Percentiles rank a stretch among this genome's conserved stretches.
Conservation (phyloP, 2,797 vertebrate species). For the Amphiprion clarkii region DNA sequence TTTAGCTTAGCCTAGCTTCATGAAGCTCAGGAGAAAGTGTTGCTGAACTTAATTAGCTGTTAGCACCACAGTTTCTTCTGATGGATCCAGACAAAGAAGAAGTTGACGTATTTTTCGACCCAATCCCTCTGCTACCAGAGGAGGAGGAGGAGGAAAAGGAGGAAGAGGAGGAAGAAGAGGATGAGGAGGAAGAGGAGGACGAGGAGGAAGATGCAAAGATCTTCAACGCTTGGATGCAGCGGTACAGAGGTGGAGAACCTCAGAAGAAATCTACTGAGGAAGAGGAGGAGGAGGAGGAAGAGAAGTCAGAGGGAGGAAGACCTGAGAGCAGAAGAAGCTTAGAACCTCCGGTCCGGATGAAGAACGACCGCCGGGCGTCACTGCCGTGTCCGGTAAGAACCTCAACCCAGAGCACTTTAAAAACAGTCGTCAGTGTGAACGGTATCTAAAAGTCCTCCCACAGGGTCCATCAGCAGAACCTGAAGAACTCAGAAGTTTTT, state of each 20-base stretch:
- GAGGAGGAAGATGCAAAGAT: conserved; percentile 90
- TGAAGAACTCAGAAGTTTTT: too few relatives aligned
- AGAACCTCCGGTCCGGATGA: conserved; percentile 50
- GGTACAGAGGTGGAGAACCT: conserved; percentile 83
- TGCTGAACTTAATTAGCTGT: neutral
- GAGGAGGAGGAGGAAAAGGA: conserved; percentile 42
- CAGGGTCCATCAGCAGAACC: too few relatives aligned
- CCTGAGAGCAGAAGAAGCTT: conserved; percentile 65
- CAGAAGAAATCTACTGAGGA: conserved; percentile 51
- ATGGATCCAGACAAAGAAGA: conserved; percentile 69
- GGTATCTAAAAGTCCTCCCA: too few relatives aligned
- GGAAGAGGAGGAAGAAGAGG: conserved; percentile 81
- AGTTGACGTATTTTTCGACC: conserved; percentile 44
- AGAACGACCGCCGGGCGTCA: conserved; percentile 77
- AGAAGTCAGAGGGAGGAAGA: conserved; percentile 75
- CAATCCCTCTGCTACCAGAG: neutral
- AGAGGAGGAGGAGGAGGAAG: conserved; percentile 85
- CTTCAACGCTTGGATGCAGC: conserved; percentile 92
- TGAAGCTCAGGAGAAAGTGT: too few relatives aligned
- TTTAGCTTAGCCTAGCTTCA: too few relatives aligned
- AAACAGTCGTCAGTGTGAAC: too few relatives aligned
- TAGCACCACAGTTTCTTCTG: neutral
- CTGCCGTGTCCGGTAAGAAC: conserved; percentile 68
- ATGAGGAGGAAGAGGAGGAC: conserved; percentile 90
- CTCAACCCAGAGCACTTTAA: too few relatives aligned